phyloP scores from a whole-genome alignment of 2,888 invertebrate genomes.

The Lepidocyrtinus sp. region DNA sequence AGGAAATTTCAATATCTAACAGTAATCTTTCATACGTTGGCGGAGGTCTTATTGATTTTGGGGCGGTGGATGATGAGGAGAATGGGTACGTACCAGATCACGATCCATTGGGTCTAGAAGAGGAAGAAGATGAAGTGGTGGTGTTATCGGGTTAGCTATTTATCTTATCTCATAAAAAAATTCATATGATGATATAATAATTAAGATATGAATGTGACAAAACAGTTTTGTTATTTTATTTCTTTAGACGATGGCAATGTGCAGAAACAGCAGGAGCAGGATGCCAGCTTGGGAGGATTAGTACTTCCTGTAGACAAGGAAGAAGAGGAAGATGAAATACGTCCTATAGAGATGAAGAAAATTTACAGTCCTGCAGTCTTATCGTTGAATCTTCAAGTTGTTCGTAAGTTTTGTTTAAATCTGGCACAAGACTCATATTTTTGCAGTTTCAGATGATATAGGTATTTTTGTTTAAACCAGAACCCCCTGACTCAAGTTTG shows the following conservation, averaged over 20 bases:
- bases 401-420: too few species aligned
- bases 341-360: not conserved
- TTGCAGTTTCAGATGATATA: too few species aligned
- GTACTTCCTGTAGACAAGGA: not conserved
- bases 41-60: conserved; percentile 7
- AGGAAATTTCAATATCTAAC: not conserved
- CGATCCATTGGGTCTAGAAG: conserved; percentile 19
- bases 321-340: not conserved
- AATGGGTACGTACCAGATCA: conserved; percentile 10
- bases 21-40: not conserved
- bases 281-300: not conserved
- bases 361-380: not conserved
- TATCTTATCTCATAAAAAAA: too few species aligned
- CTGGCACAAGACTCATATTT: too few species aligned
- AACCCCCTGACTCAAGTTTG: too few species aligned
- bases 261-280: too few species aligned
- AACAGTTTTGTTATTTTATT: too few species aligned
- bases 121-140: not conserved
- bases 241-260: not conserved
- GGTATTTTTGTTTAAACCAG: too few species aligned
- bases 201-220: too few species aligned
- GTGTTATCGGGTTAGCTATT: not conserved
- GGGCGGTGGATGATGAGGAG: conserved; percentile 4
- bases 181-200: too few species aligned
- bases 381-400: not conserved